Conservation (phyloP, 2,113 vertebrate genomes). For the Perca fluviatilis region DNA sequence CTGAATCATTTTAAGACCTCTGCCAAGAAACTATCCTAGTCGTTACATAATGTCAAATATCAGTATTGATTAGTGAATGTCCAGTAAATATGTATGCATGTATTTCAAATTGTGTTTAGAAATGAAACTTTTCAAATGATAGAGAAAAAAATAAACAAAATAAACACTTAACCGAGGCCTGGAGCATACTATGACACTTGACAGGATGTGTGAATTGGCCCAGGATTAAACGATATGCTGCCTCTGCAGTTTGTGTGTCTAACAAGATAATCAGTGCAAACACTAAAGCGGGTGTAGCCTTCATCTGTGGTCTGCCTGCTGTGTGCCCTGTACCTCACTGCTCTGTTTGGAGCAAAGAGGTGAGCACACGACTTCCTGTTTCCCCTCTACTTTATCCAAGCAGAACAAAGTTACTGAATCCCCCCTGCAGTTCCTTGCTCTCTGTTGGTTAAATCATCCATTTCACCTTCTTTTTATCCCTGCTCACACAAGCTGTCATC, state of each 20-base stretch:
- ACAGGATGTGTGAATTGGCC: neutral
- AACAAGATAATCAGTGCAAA: slow-evolving; percentile 29
- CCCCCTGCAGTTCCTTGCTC: slow-evolving; percentile 69
- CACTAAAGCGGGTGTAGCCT: slow-evolving; percentile 23
- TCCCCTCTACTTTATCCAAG: slow-evolving; percentile 69
- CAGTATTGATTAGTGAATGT: neutral
- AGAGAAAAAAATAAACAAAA: neutral
- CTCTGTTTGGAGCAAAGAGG: slow-evolving; percentile 46
- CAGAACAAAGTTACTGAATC: slow-evolving; percentile 78
- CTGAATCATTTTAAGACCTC: slow-evolving; percentile 17
- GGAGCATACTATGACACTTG: neutral
- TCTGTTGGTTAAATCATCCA: slow-evolving; percentile 80
- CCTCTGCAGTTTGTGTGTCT: slow-evolving; percentile 19
- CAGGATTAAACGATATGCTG: slow-evolving; percentile 22
- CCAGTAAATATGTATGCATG: neutral
- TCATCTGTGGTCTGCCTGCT: slow-evolving; percentile 38
- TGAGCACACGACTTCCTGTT: slow-evolving; percentile 68
- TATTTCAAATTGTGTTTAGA: neutral
- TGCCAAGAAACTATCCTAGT: neutral
- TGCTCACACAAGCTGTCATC: slow-evolving; percentile 73
- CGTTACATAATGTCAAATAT: neutral
- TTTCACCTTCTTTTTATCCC: slow-evolving; percentile 77
- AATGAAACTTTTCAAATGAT: neutral
- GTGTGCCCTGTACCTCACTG: slow-evolving; percentile 32
- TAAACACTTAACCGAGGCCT: neutral